Percentiles rank a stretch among this genome's conserved stretches.
These are phyloP conservation scores for Cyanoramphus novaezelandiae DNA, from an alignment of 2,113 vertebrate genomes.

Conservation along the genomic window DNA sequence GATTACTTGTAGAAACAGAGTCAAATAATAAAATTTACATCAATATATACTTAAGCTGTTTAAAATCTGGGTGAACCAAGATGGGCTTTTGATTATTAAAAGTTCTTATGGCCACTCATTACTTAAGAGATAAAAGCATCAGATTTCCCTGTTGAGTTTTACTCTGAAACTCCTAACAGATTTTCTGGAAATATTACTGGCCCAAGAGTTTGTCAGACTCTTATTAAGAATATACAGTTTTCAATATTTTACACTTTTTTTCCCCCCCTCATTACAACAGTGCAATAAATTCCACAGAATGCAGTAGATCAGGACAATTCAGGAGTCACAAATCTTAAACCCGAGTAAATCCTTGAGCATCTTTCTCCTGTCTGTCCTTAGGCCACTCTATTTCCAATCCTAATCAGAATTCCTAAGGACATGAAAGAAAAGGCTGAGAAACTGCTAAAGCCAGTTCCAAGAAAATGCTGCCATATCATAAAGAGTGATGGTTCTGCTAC, in stretches of 20 bases:
- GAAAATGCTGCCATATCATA: not conserved
- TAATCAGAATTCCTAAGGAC: not conserved
- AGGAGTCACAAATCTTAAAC: not conserved
- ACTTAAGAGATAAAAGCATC: not conserved
- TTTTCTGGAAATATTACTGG: not conserved
- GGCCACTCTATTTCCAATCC: not conserved
- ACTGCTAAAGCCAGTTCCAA: not conserved
- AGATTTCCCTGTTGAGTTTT: not conserved
- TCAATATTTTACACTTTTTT: not conserved
- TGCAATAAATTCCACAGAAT: not conserved
- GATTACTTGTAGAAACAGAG: not conserved
- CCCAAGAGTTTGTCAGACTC: not conserved
- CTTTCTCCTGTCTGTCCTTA: not conserved
- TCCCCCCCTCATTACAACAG: not conserved
- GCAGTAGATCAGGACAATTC: not conserved
- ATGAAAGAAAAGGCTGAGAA: not conserved
- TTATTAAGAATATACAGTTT: not conserved
- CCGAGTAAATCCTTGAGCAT: not conserved
- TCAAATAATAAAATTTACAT: not conserved
- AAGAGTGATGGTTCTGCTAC: not conserved
- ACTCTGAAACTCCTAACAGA: not conserved
- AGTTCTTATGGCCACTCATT: not conserved
- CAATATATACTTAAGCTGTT: not conserved
- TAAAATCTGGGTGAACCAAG: not conserved
- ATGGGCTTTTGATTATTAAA: not conserved